Base-by-base conservation (phyloP, 2,113 vertebrate genomes). In the Siphamia tubifer region DNA sequence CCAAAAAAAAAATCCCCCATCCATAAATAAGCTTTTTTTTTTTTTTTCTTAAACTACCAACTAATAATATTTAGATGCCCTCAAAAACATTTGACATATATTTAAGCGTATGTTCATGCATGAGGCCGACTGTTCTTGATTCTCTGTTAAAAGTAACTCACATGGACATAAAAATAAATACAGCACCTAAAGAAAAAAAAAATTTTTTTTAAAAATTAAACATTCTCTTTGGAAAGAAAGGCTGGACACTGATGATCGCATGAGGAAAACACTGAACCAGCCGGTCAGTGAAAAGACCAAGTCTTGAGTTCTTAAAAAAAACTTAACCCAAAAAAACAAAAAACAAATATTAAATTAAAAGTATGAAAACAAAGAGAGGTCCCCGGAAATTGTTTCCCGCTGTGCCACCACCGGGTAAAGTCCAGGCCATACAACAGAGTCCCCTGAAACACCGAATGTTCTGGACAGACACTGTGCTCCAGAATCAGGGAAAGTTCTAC, bases 171-270 rank as follows among this genome's bases (percentile, higher is more conserved):
- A 20, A 70, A 87, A 84, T 85, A 80, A 88, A 85, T 82, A 86
- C 55, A 71, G 44, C 53, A 63, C 43, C 45, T 54, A 24, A 68
- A n/a, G n/a, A n/a, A n/a, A n/a, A n/a, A n/a, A n/a, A n/a, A n/a
- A n/a, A n/a, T n/a, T n/a, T n/a, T n/a, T n/a, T n/a, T 38, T 81
- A 28, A 68, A 87, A 82, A 77, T 15, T n/a, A 79, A 77, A 52
- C 31, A 71, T 71, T 77, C 48, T 87, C 87, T 89, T 91, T 87
- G 86, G 83, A 79, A 79, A 72, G 45, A 72, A 81, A 75, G 67
- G 67, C 58, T 89, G 34, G 47, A 67, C 79, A 65, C 49, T 47
- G 35, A 70, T 47, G 35, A 70, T 68, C 36, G 6, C 8, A 44
- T 52, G 20, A 74, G 27, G 56, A 32, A 80, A 72, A 70, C 4